Percentiles rank a stretch among this genome's conserved stretches.
Conservation (phyloP, 2,888 invertebrate genomes). For the Phyllotreta cruciferae region DNA sequence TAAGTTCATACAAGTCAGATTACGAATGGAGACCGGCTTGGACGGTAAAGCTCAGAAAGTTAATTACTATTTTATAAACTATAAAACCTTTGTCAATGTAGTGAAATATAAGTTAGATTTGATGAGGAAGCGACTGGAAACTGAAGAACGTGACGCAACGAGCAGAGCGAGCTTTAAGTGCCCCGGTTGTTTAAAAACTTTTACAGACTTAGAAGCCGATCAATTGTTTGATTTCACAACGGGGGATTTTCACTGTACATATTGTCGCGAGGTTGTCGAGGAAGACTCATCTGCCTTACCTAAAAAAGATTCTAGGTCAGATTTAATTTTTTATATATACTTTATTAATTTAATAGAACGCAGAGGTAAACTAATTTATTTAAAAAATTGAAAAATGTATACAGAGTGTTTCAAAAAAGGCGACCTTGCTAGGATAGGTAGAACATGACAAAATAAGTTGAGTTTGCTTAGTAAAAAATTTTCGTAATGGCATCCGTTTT, state of each 20-base stretch:
- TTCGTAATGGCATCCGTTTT: too few relatives aligned
- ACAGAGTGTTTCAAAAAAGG: too few relatives aligned
- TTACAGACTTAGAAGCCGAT: constrained; percentile 94
- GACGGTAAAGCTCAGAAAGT: constrained; percentile 96
- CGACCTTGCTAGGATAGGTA: too few relatives aligned
- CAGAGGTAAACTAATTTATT: not conserved
- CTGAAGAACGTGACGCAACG: constrained; percentile 93
- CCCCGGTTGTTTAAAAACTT: constrained; percentile 88
- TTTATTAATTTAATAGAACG: not conserved
- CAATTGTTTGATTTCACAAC: constrained; percentile 86
- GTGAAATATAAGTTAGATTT: constrained; percentile 97
- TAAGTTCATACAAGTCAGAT: constrained; percentile 89
- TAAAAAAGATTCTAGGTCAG: constrained; percentile 83
- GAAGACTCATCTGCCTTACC: constrained; percentile 94
- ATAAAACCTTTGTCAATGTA: constrained; percentile 96
- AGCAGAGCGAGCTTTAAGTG: constrained; percentile 96
- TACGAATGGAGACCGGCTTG: constrained; percentile 93
- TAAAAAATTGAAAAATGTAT: too few relatives aligned
- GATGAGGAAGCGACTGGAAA: constrained; percentile 94
- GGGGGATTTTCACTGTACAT: constrained; percentile 88
- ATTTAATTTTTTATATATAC: not conserved
- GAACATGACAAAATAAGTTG: too few relatives aligned
- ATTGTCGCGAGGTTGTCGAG: constrained; percentile 87
- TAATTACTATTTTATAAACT: constrained; percentile 97
- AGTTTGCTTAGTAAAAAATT: too few relatives aligned